phyloP scores from a whole-genome alignment of 2,888 invertebrate genomes.

The Embidobia sp. region DNA sequence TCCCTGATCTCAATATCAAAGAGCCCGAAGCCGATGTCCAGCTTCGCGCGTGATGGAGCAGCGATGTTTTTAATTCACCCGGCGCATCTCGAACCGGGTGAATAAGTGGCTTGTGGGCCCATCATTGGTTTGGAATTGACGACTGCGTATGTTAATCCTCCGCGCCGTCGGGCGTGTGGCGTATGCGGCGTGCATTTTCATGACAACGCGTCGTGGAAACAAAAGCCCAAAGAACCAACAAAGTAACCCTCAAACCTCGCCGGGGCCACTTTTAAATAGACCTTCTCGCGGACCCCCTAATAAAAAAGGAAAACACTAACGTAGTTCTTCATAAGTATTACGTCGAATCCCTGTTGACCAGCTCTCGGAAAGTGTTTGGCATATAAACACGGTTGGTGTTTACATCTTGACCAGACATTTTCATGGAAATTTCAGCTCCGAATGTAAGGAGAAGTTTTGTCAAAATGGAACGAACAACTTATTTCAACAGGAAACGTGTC shows the following conservation, averaged over 20 bases:
- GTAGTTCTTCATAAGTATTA: no score
- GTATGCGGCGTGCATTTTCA: slow-evolving; percentile 51
- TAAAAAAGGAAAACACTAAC: no score
- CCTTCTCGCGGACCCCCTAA: neutral
- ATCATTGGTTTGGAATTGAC: slow-evolving; percentile 61
- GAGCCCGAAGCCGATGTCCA: slow-evolving; percentile 67
- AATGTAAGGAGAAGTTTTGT: no score
- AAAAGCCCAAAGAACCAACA: slow-evolving; percentile 18
- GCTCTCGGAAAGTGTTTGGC: no score
- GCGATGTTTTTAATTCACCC: slow-evolving; percentile 65
- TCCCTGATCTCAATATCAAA: slow-evolving; percentile 71
- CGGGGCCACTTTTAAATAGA: slow-evolving; percentile 7
- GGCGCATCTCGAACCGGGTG: slow-evolving; percentile 50
- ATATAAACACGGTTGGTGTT: no score
- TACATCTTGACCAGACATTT: no score
- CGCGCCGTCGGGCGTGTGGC: slow-evolving; percentile 42
- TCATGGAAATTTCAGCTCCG: no score
- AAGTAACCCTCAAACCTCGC: slow-evolving; percentile 14
- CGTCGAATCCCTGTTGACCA: no score
- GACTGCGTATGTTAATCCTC: slow-evolving; percentile 54
- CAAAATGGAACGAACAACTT: no score
- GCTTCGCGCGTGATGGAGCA: slow-evolving; percentile 60
- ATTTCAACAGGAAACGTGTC: no score
- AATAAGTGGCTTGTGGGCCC: slow-evolving; percentile 60
- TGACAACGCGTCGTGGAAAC: slow-evolving; percentile 38